Conservation (phyloP, 2,888 invertebrate species). For the Drosophila koepferae region DNA sequence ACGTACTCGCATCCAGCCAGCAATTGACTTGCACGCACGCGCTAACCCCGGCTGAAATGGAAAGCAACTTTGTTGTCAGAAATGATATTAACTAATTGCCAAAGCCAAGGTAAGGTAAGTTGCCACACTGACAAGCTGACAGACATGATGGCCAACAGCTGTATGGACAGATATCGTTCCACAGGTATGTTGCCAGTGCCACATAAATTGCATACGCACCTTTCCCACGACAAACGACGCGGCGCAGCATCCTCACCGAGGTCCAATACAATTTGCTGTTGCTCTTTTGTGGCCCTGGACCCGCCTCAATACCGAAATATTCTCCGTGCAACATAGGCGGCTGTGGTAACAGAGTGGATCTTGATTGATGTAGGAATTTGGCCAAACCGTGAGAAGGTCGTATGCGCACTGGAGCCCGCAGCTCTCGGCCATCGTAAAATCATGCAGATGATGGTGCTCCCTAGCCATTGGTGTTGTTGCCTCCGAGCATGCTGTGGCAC, state of each 20-base stretch:
- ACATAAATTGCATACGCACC: constrained; percentile 83
- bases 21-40: constrained; percentile 36
- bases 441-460: constrained; percentile 56
- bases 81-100: constrained; percentile 80
- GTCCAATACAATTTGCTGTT: constrained; percentile 49
- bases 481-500: constrained; percentile 71
- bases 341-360: constrained; percentile 67
- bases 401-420: constrained; percentile 6
- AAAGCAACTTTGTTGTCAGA: constrained; percentile 59
- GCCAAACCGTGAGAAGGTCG: constrained; percentile 79
- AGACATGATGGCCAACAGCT: constrained; percentile 15
- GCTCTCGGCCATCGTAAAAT: constrained; percentile 51
- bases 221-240: constrained; percentile 87
- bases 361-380: constrained; percentile 83
- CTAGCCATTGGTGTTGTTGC: constrained; percentile 59
- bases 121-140: constrained; percentile 43
- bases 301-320: constrained; percentile 84
- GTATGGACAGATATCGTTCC: background rate
- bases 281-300: constrained; percentile 11
- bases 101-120: constrained; percentile 24
- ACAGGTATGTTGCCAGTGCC: background rate
- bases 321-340: constrained; percentile 80
- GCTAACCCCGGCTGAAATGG: constrained; percentile 13
- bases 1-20: constrained; percentile 25
- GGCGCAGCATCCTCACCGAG: constrained; percentile 86